Base-by-base conservation (phyloP, 2,113 vertebrate species). In the Cochlearius cochlearius region DNA sequence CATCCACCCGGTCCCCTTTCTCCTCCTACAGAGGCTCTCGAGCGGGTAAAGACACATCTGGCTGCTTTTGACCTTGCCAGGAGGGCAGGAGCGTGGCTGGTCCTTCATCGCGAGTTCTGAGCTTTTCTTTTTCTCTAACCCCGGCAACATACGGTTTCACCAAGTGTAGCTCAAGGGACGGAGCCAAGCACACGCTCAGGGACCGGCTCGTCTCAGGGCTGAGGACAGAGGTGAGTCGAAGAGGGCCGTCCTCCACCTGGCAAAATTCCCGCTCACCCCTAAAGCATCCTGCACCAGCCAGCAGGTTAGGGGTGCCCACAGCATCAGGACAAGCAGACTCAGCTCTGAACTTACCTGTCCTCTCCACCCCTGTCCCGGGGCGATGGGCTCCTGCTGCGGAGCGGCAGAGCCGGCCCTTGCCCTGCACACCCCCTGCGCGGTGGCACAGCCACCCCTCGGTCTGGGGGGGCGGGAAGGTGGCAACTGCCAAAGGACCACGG, bases 401-500 rank as follows among this genome's bases (percentile, higher is more conserved):
- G 12, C 4, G 47, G 3, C n/a, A 39, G 13, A n/a, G n/a, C 11
- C 10, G 5, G 5, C 72, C 38, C 2, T 8, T 17, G 20, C 30
- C 72, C 71, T 11, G n/a, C 30, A 30, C 32, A 19, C n/a, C 18
- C 21, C 39, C 9, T 4, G 1, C 9, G 1, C 3, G 2, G 23
- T 3, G 9, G 12, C 60, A 23, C 17, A 10, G 64, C 47, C 55
- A 11, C 5, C 9, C 38, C 45, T 1, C 9, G 52, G 32, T 13
- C 36, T 20, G 50, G 10, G 10, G 6, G n/a, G 20, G 50, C 50
- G 17, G 34, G 26, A 30, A 34, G 22, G 59, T 10, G 59, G 45
- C 43, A 66, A 1, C 23, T 8, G 1, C 14, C 59, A 8, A 12
- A 47, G 74, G 5, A 10, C 7, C 22, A 4, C 0, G 3, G 56